phyloP scores from a whole-genome alignment of 2,888 invertebrate species.

The Melanotus villosus region DNA sequence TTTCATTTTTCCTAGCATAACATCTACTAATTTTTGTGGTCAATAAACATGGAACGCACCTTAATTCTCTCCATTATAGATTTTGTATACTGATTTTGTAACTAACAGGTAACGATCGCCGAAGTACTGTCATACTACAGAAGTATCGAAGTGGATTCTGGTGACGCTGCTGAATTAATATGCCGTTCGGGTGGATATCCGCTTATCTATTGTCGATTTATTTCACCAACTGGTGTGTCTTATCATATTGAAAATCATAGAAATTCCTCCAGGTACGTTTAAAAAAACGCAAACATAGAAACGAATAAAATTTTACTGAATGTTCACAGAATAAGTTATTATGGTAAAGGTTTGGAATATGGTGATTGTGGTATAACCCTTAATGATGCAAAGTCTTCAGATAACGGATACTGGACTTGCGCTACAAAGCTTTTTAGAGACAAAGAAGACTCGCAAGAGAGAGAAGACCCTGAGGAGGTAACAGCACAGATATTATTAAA shows the following conservation, averaged over 20 bases:
- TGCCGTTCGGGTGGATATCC: constrained; percentile 42
- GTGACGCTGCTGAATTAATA: constrained; percentile 31
- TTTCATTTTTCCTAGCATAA: no score
- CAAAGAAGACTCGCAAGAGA: not conserved
- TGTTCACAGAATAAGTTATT: constrained; percentile 11
- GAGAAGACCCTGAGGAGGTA: no score
- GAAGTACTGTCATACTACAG: constrained; percentile 34
- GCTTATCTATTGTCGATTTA: constrained; percentile 42
- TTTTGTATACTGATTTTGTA: not conserved
- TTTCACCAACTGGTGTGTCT: constrained; percentile 26
- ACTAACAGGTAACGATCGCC: constrained; percentile 31
- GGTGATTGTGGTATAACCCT: constrained; percentile 49
- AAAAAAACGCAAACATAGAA: no score
- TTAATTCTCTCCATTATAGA: not conserved
- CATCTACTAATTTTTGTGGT: no score
- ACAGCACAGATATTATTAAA: not conserved
- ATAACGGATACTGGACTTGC: constrained; percentile 46
- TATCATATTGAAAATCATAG: constrained; percentile 31
- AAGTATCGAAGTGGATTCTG: constrained; percentile 33
- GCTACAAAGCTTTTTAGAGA: not conserved
- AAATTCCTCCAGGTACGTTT: constrained; percentile 24
- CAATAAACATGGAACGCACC: no score
- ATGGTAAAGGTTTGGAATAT: constrained; percentile 43
- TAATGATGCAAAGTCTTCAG: not conserved
- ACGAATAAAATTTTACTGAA: no score